A percentile compares a stretch with the other conserved stretches of the same genome.
Evolutionary conservation across 1,140 invertebrate genomes (phyloP).

Genomic region (Pachyrhynchus sulphureomaculatus): DNA sequence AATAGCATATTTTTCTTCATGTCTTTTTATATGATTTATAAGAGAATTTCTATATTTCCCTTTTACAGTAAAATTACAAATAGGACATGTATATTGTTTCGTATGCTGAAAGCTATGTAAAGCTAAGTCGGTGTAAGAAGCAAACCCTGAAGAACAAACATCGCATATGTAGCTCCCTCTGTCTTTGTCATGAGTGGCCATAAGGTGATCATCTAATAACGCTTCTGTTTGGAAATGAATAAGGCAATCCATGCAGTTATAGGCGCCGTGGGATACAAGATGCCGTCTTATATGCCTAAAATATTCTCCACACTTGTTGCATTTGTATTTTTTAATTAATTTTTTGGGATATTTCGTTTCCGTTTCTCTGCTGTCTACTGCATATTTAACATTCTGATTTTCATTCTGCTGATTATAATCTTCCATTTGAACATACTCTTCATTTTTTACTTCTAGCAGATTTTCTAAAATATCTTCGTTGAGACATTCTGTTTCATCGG

Average conservation of each 20-base stretch:
- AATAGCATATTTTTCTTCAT: slow-evolving; percentile 53
- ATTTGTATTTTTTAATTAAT: not conserved
- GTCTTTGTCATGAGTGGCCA: slow-evolving; percentile 17
- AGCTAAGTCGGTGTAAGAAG: slow-evolving; percentile 14
- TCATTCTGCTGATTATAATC: not conserved
- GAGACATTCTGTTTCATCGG: not conserved
- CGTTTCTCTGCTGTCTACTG: not conserved
- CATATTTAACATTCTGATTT: not conserved
- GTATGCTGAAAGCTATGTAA: slow-evolving; percentile 28
- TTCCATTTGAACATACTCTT: not conserved
- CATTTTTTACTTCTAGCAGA: not conserved
- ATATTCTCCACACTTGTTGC: slow-evolving; percentile 21
- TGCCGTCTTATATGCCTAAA: slow-evolving; percentile 11
- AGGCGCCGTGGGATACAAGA: slow-evolving; percentile 11
- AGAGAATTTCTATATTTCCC: slow-evolving; percentile 19
- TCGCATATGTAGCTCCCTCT: slow-evolving; percentile 14
- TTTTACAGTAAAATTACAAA: slow-evolving; percentile 25
- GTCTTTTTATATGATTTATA: slow-evolving; percentile 53
- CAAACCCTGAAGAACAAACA: slow-evolving; percentile 24
- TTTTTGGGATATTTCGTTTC: not conserved
- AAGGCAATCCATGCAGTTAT: slow-evolving; percentile 55
- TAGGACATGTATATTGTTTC: slow-evolving; percentile 17
- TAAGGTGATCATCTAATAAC: slow-evolving; percentile 54
- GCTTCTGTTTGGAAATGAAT: slow-evolving; percentile 54
- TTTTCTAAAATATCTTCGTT: not conserved